Evolutionary conservation across 2,888 invertebrate species (phyloP).

Genomic region (Terebella lapidaria): DNA sequence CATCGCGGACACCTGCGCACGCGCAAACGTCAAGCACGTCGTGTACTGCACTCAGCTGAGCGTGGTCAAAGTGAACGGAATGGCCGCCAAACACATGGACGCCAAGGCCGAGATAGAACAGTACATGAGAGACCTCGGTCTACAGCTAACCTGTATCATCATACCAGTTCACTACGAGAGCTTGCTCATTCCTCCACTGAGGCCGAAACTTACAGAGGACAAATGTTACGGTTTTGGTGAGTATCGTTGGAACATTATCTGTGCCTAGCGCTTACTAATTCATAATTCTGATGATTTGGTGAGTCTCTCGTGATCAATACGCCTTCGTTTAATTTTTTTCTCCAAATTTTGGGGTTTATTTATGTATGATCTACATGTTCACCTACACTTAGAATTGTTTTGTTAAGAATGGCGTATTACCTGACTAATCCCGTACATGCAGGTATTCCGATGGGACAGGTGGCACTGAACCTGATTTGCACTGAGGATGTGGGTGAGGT

Average conservation of each 20-base stretch:
- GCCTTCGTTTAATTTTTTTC: too few relatives aligned
- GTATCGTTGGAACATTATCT: too few relatives aligned
- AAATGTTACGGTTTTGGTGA: slow-evolving; percentile 31
- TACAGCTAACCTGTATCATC: slow-evolving; percentile 39
- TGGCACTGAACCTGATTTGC: slow-evolving; percentile 36
- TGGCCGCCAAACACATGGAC: slow-evolving; percentile 39
- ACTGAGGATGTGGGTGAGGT: slow-evolving; percentile 41
- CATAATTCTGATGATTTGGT: too few relatives aligned
- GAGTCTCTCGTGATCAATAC: too few relatives aligned
- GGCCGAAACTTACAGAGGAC: slow-evolving; percentile 9
- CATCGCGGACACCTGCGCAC: slow-evolving; percentile 39
- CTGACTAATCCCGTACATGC: slow-evolving; percentile 5
- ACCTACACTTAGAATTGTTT: neutral
- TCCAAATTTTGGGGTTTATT: neutral
- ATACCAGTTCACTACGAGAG: slow-evolving; percentile 43
- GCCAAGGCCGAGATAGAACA: slow-evolving; percentile 39
- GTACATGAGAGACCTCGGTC: slow-evolving; percentile 31
- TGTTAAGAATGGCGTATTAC: neutral
- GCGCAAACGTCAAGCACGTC: slow-evolving; percentile 32
- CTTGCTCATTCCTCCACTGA: slow-evolving; percentile 23
- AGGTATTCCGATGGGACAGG: slow-evolving; percentile 43
- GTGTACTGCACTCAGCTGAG: slow-evolving; percentile 42
- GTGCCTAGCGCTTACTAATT: too few relatives aligned
- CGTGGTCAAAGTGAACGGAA: slow-evolving; percentile 33
- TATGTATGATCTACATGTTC: neutral